Percentiles rank a stretch among this genome's conserved stretches.
These are phyloP conservation scores for Semnornis frantzii DNA, from an alignment of 2,113 vertebrate genomes.

Conservation along the genomic window DNA sequence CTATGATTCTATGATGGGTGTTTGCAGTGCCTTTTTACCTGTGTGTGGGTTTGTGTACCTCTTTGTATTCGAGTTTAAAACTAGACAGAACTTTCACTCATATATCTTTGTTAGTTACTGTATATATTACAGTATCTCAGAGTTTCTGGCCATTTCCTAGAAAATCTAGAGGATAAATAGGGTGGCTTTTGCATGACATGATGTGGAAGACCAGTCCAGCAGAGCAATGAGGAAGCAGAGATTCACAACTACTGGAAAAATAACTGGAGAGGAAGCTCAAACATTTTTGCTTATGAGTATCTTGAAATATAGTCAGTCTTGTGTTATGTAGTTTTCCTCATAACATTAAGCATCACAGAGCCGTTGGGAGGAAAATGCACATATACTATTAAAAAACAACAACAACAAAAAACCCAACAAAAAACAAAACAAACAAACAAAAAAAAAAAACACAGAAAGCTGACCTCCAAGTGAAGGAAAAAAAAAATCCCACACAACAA, in stretches of 20 bases:
- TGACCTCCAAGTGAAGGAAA: background rate
- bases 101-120: background rate
- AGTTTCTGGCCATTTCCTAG: background rate
- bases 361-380: background rate
- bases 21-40: background rate
- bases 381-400: too few species aligned
- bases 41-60: background rate
- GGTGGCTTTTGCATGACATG: background rate
- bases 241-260: background rate
- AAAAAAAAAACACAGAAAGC: background rate
- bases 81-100: background rate
- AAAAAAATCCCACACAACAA: background rate
- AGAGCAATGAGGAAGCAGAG: background rate
- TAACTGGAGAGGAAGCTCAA: background rate
- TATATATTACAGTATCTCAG: background rate
- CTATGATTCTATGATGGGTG: background rate
- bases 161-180: background rate
- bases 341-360: background rate
- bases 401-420: too few species aligned
- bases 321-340: background rate
- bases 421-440: too few species aligned
- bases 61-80: background rate
- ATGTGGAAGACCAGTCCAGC: background rate
- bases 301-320: background rate
- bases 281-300: background rate